Percentiles rank a stretch among this genome's conserved stretches.
These are phyloP conservation scores for Tetrao urogallus DNA, from an alignment of 2,113 vertebrate species.

Conservation along the genomic window DNA sequence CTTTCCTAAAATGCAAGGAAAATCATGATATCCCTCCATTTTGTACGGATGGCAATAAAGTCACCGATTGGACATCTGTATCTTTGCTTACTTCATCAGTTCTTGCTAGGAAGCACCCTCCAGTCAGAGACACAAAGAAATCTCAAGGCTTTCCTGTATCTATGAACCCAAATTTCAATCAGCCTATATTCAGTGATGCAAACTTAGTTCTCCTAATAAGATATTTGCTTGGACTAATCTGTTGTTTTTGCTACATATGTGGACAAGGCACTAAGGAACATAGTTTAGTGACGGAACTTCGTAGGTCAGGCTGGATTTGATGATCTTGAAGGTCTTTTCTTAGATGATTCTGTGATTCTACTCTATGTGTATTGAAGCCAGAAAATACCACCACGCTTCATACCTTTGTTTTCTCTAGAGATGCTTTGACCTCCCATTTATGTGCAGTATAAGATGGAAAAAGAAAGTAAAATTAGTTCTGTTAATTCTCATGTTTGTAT, in stretches of 20 bases:
- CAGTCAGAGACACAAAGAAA: neutral
- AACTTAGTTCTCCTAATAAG: neutral
- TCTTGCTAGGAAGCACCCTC: neutral
- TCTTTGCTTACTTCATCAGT: neutral
- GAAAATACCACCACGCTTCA: neutral
- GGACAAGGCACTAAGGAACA: no score
- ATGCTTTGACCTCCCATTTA: neutral
- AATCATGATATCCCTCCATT: neutral
- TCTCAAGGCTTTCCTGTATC: neutral
- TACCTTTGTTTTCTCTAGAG: conserved; percentile 11
- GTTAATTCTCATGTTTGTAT: neutral
- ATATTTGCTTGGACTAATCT: neutral
- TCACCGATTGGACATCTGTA: neutral
- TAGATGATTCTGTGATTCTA: no score
- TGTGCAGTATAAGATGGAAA: neutral
- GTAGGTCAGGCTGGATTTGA: no score
- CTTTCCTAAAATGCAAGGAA: neutral
- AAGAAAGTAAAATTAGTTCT: neutral
- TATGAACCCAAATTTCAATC: neutral
- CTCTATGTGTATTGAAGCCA: neutral
- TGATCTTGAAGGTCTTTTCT: no score
- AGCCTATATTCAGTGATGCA: neutral
- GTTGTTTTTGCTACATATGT: neutral
- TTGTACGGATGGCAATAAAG: neutral
- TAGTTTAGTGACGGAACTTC: no score